These are phyloP conservation scores for Oryzias celebensis DNA, from an alignment of 2,113 vertebrate genomes.

Conservation along the genomic window DNA sequence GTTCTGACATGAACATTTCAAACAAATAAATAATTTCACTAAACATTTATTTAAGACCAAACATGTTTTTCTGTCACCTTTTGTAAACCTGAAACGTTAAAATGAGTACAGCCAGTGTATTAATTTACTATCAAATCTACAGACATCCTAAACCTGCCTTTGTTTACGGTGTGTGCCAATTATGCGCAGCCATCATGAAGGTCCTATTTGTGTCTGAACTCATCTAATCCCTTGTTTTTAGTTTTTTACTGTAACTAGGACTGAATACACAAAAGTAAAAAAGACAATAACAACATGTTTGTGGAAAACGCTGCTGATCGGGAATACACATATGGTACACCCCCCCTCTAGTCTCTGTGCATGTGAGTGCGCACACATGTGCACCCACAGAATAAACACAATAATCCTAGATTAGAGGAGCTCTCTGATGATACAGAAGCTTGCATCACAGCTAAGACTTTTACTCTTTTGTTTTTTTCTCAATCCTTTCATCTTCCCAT, in stretches of 20 bases:
- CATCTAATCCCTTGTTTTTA: slow-evolving; percentile 60
- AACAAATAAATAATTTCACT: too few species aligned
- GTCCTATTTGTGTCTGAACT: slow-evolving; percentile 28
- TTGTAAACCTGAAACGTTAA: too few species aligned
- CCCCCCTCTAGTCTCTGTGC: slow-evolving; percentile 14
- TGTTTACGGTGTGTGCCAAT: too few species aligned
- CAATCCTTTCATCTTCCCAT: slow-evolving; percentile 62
- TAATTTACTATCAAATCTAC: too few species aligned
- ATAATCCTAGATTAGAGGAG: slow-evolving; percentile 74
- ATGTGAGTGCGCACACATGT: slow-evolving; percentile 11
- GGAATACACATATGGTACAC: slow-evolving; percentile 50
- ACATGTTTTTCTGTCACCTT: too few species aligned
- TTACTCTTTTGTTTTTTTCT: slow-evolving; percentile 62
- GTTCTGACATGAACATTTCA: too few species aligned
- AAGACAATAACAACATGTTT: slow-evolving; percentile 62
- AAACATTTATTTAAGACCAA: too few species aligned
- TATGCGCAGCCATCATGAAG: slow-evolving; percentile 9
- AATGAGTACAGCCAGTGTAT: too few species aligned
- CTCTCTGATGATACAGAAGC: slow-evolving; percentile 61
- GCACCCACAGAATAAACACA: slow-evolving; percentile 51
- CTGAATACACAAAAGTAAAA: slow-evolving; percentile 25
- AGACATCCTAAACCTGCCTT: too few species aligned
- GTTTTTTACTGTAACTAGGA: slow-evolving; percentile 24
- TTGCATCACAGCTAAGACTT: slow-evolving; percentile 66
- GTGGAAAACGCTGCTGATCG: slow-evolving; percentile 24